Evolutionary conservation across 2,888 invertebrate species (phyloP), one percentile per base, ranked within the genome.

Genomic region (Acanthacorydalis orientalis): DNA sequence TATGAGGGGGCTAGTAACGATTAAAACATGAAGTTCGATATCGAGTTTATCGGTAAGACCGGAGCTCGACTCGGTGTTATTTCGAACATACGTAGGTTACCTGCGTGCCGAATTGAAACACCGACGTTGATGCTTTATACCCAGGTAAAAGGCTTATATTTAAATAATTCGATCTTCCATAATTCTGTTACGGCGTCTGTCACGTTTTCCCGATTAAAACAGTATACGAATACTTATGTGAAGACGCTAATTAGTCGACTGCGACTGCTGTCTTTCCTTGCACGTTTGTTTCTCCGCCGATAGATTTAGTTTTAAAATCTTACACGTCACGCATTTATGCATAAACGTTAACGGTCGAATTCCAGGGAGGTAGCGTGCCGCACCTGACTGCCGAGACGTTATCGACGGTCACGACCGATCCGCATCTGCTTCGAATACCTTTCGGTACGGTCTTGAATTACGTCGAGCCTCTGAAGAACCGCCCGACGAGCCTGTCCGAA

Each of bases 371-470:
- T 42, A 82, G 83, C 63, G 75, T 90, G 43, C 87, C 89, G 0
- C 83, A 89, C 64, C 64, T 93, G 16, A 85, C 83, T 0, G 74
- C 78, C 52, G 88, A 87, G 65, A 81, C 84, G 0, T 72, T 86
- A 46, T 68, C 77, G 53, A 71, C 75, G 61, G 68, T 86, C 7
- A 77, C 75, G 41, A 57, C 65, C 15, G 73, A 71, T 8, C 70
- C 74, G 1, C 75, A 78, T 50, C 63, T 84, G 1, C 62, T 89
- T 15, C 80, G 84, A 62, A 70, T 88, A 50, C 81, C 88, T 0
- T 59, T 92, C 31, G 75, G 79, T 11, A 78, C 77, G 50, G 79
- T 82, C 41, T 64, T 78, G 34, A 74, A 75, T 41, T 75, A 83
- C 66, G 68, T 73, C 54, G 75, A 78, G 43, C 77, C 80, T 4